Base-by-base conservation (phyloP, 35 echinoderm and acorn worm genomes). In the Ophioderma brevispina region DNA sequence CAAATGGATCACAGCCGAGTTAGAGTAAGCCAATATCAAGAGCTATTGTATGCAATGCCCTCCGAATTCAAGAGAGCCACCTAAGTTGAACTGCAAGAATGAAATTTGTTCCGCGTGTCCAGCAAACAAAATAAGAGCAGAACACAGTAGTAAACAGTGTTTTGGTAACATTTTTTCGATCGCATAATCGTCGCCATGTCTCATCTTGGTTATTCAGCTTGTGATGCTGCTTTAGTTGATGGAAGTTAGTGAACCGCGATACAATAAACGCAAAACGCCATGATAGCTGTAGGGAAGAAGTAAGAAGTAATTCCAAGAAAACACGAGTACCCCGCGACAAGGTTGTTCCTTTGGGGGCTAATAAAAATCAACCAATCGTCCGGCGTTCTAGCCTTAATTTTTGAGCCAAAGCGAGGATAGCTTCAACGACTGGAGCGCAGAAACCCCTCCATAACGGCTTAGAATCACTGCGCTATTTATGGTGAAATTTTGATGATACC, bases 91-190 rank as follows among this genome's bases (percentile, higher is more conserved):
- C 36, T 97, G 92, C 40, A 94, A 82, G 52, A 94, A 97, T 28
- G 92, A 80, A 80, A 70, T 88, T 40, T 94, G 92, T 40, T 94
- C 92, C 1, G 95, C n/a, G 95, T n/a, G 95, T 85, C 95, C 95
- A 97, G 64, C 95, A 97, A 25, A 97, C 77, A 18, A 94, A 33
- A 80, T 94, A 97, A 1, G 91, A 25, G 1, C 86, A 17, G 33
- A 83, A 89, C 13, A 93, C 92, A 17, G 77, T n/a, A n/a, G n/a
- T 39, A 4, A 94, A 31, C 6, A 94, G 63, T 28, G 80, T 43
- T 40, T 90, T 81, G 40, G 79, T 64, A 25, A 89, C 78, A 36
- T 81, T 70, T 56, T 89, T 81, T 41, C 59, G 59, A 2, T n/a
- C 23, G 10, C 59, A 70, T 13, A 30, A 70, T 30, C 28, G 10